phyloP scores from a whole-genome alignment of 2,113 vertebrate species.

The Potamarius usumacintae region DNA sequence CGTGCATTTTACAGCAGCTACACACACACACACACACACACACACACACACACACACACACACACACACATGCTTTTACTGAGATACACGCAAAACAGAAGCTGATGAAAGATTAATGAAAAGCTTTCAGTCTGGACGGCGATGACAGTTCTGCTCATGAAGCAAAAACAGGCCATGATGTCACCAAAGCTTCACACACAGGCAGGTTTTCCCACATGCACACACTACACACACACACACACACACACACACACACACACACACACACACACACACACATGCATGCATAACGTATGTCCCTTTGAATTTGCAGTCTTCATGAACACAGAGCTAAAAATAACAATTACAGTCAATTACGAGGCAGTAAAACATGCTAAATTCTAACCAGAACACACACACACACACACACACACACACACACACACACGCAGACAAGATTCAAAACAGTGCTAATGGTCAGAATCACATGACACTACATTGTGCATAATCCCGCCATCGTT shows the following conservation, averaged over 20 bases:
- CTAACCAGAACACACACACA: no score
- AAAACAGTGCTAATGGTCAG: no score
- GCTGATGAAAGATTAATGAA: slow-evolving; percentile 73
- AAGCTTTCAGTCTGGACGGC: slow-evolving; percentile 59
- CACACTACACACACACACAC: slow-evolving; percentile 25
- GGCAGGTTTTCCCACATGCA: slow-evolving; percentile 10
- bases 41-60: slow-evolving; percentile 29
- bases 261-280: slow-evolving; percentile 42
- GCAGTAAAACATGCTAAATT: background rate
- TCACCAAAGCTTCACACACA: slow-evolving; percentile 53
- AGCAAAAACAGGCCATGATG: slow-evolving; percentile 59
- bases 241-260: slow-evolving; percentile 41
- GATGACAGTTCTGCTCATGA: slow-evolving; percentile 61
- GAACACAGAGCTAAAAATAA: background rate
- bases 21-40: background rate
- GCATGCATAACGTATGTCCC: slow-evolving; percentile 16
- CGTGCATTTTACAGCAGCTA: slow-evolving; percentile 46
- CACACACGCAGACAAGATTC: background rate
- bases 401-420: background rate
- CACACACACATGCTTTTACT: slow-evolving; percentile 50
- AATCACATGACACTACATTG: background rate
- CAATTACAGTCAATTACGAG: background rate
- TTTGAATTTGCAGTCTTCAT: background rate
- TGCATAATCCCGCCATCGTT: slow-evolving; percentile 39
- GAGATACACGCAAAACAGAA: slow-evolving; percentile 57